These are phyloP conservation scores for Uromys caudimaculatus DNA, from an alignment of 2,797 vertebrate species.

Conservation along the genomic window DNA sequence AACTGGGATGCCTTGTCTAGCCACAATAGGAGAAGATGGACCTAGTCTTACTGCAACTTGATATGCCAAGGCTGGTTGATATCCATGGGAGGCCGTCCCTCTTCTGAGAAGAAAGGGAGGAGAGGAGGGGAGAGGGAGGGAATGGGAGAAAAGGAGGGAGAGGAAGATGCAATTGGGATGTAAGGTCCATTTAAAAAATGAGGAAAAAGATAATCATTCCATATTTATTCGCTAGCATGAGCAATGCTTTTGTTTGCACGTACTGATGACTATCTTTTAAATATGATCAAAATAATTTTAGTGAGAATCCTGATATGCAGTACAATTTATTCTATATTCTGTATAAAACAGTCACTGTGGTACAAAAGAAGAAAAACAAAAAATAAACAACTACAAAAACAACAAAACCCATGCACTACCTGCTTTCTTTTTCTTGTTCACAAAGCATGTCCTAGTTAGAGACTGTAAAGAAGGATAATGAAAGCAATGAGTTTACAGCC, in stretches of 20 bases:
- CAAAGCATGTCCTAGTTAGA: neutral
- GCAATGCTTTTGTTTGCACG: conserved; percentile 8
- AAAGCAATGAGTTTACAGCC: neutral
- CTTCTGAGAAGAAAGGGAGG: neutral
- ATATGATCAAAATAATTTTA: conserved; percentile 37
- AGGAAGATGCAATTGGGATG: neutral
- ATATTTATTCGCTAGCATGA: neutral
- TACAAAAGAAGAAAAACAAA: neutral
- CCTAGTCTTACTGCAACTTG: neutral
- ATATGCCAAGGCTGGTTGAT: neutral
- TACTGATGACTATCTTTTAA: neutral
- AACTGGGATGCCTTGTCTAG: neutral
- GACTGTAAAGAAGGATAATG: neutral
- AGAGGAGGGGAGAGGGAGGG: neutral
- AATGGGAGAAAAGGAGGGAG: neutral
- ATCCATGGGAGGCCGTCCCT: neutral
- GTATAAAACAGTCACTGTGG: neutral
- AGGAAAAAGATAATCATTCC: neutral
- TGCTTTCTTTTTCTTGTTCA: neutral
- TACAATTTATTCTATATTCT: conserved; percentile 30
- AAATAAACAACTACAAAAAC: neutral
- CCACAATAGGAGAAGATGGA: neutral
- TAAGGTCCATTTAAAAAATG: neutral
- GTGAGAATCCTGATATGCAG: neutral
- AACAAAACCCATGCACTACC: neutral